Base-by-base conservation (phyloP, 1,140 invertebrate species). In the Cotesia typhae region DNA sequence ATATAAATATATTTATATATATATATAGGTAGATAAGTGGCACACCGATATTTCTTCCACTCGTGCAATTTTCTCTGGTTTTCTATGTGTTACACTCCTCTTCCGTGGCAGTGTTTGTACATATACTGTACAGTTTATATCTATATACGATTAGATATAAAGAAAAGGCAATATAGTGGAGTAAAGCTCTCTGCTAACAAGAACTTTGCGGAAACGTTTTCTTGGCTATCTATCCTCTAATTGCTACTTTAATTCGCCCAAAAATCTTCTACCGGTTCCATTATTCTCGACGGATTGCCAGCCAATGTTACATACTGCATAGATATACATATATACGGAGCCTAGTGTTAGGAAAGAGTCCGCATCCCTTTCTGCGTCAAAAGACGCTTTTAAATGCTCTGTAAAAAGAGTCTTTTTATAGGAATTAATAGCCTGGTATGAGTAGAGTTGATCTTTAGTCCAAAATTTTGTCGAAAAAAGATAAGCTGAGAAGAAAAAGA, bases 21-120 rank as follows among this genome's bases (percentile, higher is more conserved):
- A 35, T 35, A 61, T 47, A 47, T 47, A 47, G 41, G 41, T 38
- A n/a, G 61, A 64, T 64, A 64, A 64, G 61, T 64, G 61, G 61
- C 36, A 64, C 61, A 64, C 37, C 36, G 17, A 41, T 64, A 64
- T 64, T 64, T 64, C 61, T 41, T 64, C n/a, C 36, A 37, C 59
- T 61, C 59, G 17, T 36, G 35, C 59, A 35, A 35, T 64, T 64
- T 64, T 64, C 61, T 64, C 4, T 64, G 36, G 4, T 7, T 6
- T 5, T 47, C 41, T 47, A 10, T 47, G 41, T 47, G 10, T 47
- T 47, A 47, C 41, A 47, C 41, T 47, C 61, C 61, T 14, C 9
- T 28, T 64, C 10, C 14, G 59, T 61, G 41, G 6, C 6, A 14
- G n/a, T 57, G n/a, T 14, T n/a, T 57, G 14, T 14, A 57, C n/a